Conservation (phyloP, 1,140 invertebrate genomes). For the Drosophila nasuta region DNA sequence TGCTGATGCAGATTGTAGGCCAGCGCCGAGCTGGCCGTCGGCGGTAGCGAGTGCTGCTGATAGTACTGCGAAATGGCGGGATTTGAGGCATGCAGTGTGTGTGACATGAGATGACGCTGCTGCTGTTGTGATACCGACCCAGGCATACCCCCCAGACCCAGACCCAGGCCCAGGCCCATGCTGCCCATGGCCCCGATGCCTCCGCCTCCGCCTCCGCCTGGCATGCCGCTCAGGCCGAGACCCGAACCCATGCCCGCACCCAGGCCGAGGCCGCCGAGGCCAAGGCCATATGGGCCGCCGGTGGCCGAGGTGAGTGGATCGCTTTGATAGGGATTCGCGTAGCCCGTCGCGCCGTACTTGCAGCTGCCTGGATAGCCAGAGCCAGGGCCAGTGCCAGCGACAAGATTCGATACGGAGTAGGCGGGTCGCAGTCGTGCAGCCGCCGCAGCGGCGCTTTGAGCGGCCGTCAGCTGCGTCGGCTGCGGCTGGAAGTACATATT, state of each 20-base stretch:
- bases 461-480: constrained; percentile 62
- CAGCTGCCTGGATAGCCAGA: constrained; percentile 57
- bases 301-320: constrained; percentile 36
- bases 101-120: constrained; percentile 79
- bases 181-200: background rate
- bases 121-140: constrained; percentile 30
- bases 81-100: constrained; percentile 83
- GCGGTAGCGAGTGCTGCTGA: constrained; percentile 61
- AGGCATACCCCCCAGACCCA: constrained; percentile 38
- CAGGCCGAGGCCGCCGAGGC: constrained; percentile 2
- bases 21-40: constrained; percentile 42
- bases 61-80: constrained; percentile 84
- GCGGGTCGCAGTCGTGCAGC: constrained; percentile 73
- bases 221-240: constrained; percentile 8
- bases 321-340: constrained; percentile 69
- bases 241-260: constrained; percentile 9
- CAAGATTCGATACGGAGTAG: constrained; percentile 79
- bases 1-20: constrained; percentile 81
- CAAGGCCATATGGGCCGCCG: constrained; percentile 17
- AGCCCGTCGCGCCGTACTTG: constrained; percentile 68
- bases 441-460: constrained; percentile 70
- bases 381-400: constrained; percentile 10
- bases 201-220: background rate
- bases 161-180: constrained; percentile 20
- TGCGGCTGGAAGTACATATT: constrained; percentile 83